Conservation (phyloP, 2,797 vertebrate genomes). For the Mormyrops attenuatus region DNA sequence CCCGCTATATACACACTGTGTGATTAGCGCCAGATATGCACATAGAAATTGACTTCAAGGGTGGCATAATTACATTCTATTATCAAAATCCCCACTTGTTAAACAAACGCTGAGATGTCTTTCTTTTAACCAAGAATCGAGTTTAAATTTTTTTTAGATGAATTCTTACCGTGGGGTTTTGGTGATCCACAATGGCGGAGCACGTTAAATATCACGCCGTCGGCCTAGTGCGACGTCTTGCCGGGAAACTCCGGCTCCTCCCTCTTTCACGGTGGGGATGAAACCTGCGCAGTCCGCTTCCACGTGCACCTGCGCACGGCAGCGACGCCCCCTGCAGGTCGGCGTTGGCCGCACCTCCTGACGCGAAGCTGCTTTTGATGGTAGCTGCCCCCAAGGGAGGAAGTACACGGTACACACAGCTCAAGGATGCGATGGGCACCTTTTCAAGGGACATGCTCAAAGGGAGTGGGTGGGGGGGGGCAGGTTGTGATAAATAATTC, state of each 20-base stretch:
- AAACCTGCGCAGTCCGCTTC: background rate
- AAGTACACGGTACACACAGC: background rate
- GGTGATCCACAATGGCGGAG: background rate
- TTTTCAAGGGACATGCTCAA: background rate
- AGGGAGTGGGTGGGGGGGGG: background rate
- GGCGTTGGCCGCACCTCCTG: background rate
- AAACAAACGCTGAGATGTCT: background rate
- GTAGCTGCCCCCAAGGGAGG: background rate
- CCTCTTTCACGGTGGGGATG: background rate
- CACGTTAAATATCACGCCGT: background rate
- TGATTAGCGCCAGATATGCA: conserved; percentile 45
- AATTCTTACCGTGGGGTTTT: background rate
- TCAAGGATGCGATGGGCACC: background rate
- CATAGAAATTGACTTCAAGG: conserved; percentile 46
- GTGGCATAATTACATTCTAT: conserved; percentile 49
- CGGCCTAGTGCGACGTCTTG: background rate
- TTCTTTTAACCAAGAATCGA: background rate
- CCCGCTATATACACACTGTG: conserved; percentile 35
- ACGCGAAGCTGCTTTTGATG: conserved; percentile 11
- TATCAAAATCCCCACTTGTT: conserved; percentile 40
- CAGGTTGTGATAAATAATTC: conserved; percentile 18
- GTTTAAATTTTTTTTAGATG: background rate
- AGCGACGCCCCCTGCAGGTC: background rate
- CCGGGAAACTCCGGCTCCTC: background rate
- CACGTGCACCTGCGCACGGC: background rate